Evolutionary conservation across 1,140 invertebrate genomes (phyloP).

Genomic region (Papilio machaon): DNA sequence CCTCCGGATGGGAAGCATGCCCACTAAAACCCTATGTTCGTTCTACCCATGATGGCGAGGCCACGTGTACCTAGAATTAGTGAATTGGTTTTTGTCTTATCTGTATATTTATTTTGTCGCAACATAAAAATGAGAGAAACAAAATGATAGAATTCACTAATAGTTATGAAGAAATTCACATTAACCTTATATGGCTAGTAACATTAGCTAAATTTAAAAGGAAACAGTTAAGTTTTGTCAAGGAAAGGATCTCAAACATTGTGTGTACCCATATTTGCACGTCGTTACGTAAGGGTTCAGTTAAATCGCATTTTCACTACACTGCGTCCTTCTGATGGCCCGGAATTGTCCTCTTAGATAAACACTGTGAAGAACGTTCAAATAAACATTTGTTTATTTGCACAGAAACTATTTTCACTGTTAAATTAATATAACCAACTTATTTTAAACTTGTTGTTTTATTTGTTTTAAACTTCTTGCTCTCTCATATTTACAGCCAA

Average conservation of each 20-base stretch:
- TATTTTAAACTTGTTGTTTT: no score
- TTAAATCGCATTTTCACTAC: slow-evolving; percentile 48
- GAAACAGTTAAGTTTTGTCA: slow-evolving; percentile 47
- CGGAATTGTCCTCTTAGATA: slow-evolving; percentile 19
- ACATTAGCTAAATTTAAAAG: slow-evolving; percentile 30
- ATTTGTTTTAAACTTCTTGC: neutral
- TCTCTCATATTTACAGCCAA: neutral
- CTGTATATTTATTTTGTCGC: no score
- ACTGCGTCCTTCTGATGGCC: slow-evolving; percentile 29
- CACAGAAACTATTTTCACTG: slow-evolving; percentile 3
- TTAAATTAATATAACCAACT: neutral
- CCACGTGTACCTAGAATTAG: no score
- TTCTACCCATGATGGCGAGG: no score
- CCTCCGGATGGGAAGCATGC: no score
- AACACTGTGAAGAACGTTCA: neutral
- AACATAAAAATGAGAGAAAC: neutral
- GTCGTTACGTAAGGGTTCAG: slow-evolving; percentile 51
- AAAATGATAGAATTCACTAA: neutral
- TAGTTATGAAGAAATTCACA: neutral
- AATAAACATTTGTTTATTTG: neutral
- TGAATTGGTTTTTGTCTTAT: no score
- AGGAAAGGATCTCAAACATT: slow-evolving; percentile 45
- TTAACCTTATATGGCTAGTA: neutral
- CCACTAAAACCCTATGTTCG: no score
- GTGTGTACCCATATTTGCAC: slow-evolving; percentile 58